Conservation (phyloP, 2,113 vertebrate genomes). For the Tinamus guttatus region DNA sequence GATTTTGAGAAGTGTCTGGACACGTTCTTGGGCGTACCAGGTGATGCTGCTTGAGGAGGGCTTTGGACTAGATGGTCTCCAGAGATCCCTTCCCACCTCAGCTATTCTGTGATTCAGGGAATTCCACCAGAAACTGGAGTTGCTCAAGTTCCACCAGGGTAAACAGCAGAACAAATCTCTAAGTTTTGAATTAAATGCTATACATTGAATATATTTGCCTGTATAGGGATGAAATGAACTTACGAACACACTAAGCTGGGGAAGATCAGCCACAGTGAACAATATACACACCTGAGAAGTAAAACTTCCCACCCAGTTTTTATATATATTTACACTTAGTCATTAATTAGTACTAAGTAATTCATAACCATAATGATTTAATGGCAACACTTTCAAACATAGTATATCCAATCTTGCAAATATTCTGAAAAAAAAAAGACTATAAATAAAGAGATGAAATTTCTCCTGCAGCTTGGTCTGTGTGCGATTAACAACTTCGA, state of each 20-base stretch:
- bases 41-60: too few relatives aligned
- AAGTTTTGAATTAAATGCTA: background rate
- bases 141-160: background rate
- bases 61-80: too few relatives aligned
- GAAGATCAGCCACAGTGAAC: background rate
- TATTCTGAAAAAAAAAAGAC: slow-evolving; percentile 25
- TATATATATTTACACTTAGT: background rate
- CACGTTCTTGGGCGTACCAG: too few relatives aligned
- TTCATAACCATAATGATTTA: background rate
- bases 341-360: background rate
- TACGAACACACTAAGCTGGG: background rate
- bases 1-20: background rate
- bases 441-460: background rate
- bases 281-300: background rate
- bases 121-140: background rate
- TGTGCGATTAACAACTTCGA: slow-evolving; percentile 14
- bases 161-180: background rate
- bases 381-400: background rate
- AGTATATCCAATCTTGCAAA: background rate
- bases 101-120: background rate
- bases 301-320: background rate
- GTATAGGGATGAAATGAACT: background rate
- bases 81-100: background rate
- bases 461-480: slow-evolving; percentile 8
- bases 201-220: background rate